phyloP scores from a whole-genome alignment of 2,888 invertebrate species.

The Cordylochernes scorpioides region DNA sequence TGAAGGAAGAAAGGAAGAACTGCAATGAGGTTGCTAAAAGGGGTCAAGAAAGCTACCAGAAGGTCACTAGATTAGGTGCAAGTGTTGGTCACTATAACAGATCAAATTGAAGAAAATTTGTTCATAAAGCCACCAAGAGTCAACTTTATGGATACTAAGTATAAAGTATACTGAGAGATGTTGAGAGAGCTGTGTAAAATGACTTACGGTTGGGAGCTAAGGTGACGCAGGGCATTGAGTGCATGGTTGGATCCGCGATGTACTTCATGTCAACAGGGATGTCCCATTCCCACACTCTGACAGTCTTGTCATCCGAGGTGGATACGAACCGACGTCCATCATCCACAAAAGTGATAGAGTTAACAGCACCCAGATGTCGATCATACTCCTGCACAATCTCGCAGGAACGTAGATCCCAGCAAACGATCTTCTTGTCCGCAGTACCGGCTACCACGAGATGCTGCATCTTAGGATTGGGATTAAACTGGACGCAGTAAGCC shows the following conservation, averaged over 20 bases:
- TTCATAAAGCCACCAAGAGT: too few species aligned
- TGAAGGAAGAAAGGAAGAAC: too few species aligned
- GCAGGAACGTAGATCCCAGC: conserved; percentile 84
- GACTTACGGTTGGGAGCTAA: conserved; percentile 60
- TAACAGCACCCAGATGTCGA: conserved; percentile 90
- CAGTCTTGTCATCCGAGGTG: conserved; percentile 93
- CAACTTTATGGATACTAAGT: too few species aligned
- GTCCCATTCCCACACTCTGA: conserved; percentile 94
- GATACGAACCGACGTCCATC: conserved; percentile 91
- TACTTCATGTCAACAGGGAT: conserved; percentile 65
- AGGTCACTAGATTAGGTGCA: too few species aligned
- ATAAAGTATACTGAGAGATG: too few species aligned
- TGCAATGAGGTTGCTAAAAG: too few species aligned
- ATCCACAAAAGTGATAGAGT: conserved; percentile 95
- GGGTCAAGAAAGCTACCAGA: too few species aligned
- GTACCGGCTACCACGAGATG: conserved; percentile 93
- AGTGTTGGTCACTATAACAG: too few species aligned
- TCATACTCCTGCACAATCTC: conserved; percentile 96
- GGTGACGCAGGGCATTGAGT: conserved; percentile 90
- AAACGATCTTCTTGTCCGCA: conserved; percentile 96
- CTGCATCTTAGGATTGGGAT: conserved; percentile 89
- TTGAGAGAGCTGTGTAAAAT: too few species aligned
- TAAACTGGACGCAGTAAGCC: conserved; percentile 90
- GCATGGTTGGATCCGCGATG: conserved; percentile 97
- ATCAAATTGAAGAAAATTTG: too few species aligned